Conservation (phyloP, 2,888 invertebrate genomes). For the Drosophila monieri region DNA sequence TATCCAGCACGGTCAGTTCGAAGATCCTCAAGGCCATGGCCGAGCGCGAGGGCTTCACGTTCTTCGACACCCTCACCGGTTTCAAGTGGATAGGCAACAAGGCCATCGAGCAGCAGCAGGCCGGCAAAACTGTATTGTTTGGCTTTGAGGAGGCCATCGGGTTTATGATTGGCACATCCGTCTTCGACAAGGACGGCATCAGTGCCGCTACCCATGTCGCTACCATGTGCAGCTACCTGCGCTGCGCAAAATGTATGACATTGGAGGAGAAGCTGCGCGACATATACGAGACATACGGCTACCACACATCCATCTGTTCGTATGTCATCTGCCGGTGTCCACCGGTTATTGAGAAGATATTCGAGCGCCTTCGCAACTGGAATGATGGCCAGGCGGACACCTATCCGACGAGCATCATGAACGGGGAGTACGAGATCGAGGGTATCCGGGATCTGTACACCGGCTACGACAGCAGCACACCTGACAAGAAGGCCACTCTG, state of each 20-base stretch:
- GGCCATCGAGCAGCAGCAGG: constrained; percentile 88
- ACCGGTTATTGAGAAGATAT: constrained; percentile 89
- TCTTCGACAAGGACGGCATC: constrained; percentile 98
- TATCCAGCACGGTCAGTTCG: constrained; percentile 98
- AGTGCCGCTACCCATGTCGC: constrained; percentile 93
- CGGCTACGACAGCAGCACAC: constrained; percentile 89
- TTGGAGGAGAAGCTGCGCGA: constrained; percentile 88
- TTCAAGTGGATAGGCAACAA: constrained; percentile 99
- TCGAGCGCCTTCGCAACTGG: constrained; percentile 92
- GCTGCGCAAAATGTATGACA: constrained; percentile 85
- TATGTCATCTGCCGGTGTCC: constrained; percentile 95
- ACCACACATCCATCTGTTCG: constrained; percentile 93
- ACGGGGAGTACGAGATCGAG: constrained; percentile 87
- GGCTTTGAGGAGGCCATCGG: constrained; percentile 99
- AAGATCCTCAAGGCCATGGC: constrained; percentile 95
- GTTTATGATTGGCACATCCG: constrained; percentile 95
- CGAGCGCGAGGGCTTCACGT: constrained; percentile 90
- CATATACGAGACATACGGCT: constrained; percentile 94
- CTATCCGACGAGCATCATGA: constrained; percentile 89
- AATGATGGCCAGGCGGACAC: constrained; percentile 84
- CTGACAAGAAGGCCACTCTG: constrained; percentile 88
- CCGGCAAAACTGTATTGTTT: constrained; percentile 92
- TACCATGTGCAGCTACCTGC: constrained; percentile 90
- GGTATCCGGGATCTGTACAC: constrained; percentile 94
- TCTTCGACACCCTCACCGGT: constrained; percentile 96